These are phyloP conservation scores for Hippocampus guttulatus DNA, from an alignment of 2,113 vertebrate genomes.

Conservation along the genomic window DNA sequence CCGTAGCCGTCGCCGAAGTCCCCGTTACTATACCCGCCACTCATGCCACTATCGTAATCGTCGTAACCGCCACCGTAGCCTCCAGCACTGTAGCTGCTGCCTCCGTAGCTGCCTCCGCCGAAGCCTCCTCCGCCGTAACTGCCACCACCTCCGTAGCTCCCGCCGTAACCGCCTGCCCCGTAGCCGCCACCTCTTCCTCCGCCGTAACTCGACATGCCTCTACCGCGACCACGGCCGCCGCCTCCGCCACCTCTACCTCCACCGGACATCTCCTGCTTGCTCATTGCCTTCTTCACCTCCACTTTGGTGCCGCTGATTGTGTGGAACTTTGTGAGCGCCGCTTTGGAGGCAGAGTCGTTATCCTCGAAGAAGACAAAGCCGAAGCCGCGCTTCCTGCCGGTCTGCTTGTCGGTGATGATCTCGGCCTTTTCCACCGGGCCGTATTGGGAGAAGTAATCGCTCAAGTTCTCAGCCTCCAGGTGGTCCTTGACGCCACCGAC, in stretches of 20 bases:
- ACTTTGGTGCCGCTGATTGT: slow-evolving; percentile 88
- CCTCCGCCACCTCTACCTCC: slow-evolving; percentile 55
- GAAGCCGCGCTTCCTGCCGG: slow-evolving; percentile 92
- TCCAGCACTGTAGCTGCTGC: slow-evolving; percentile 71
- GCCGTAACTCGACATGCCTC: slow-evolving; percentile 78
- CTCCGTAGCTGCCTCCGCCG: slow-evolving; percentile 80
- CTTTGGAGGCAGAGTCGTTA: slow-evolving; percentile 92
- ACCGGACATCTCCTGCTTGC: slow-evolving; percentile 81
- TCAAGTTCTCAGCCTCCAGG: slow-evolving; percentile 83
- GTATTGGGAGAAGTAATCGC: slow-evolving; percentile 89
- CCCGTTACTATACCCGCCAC: slow-evolving; percentile 81
- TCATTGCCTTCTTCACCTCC: slow-evolving; percentile 91
- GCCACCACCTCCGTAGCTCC: slow-evolving; percentile 79
- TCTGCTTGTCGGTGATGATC: slow-evolving; percentile 93
- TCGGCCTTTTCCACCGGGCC: slow-evolving; percentile 92
- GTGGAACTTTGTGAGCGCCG: slow-evolving; percentile 87
- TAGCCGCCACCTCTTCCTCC: slow-evolving; percentile 73
- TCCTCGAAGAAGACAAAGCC: slow-evolving; percentile 94
- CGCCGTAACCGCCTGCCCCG: slow-evolving; percentile 61
- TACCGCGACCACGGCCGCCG: slow-evolving; percentile 77
- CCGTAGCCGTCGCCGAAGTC: slow-evolving; percentile 80
- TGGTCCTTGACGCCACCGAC: slow-evolving; percentile 93
- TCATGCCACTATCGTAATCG: slow-evolving; percentile 69
- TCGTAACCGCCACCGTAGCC: slow-evolving; percentile 79
- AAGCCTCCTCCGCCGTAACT: slow-evolving; percentile 59